Evolutionary conservation across 2,797 vertebrate species (phyloP).

Genomic region (Pseudocheirus occidentalis): DNA sequence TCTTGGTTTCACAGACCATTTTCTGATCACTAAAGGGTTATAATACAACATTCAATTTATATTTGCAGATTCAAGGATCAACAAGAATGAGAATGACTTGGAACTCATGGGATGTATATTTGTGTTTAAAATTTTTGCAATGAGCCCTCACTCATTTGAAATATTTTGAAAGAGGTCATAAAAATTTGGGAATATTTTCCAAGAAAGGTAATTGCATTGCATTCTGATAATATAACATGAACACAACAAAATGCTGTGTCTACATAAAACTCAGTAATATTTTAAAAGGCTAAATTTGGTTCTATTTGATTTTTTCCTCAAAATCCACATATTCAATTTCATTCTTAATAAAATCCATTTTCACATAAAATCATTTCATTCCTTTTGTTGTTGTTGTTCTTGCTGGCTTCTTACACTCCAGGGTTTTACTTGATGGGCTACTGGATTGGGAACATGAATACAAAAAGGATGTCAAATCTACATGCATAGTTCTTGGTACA

Average conservation of each 20-base stretch:
- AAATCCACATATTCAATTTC: background rate
- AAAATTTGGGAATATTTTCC: background rate
- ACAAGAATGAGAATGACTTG: background rate
- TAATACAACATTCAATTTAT: background rate
- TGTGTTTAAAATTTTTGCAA: background rate
- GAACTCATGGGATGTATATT: background rate
- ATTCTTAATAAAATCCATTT: background rate
- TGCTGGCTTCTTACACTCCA: background rate
- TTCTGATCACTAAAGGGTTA: background rate
- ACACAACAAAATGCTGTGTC: background rate
- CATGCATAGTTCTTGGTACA: background rate
- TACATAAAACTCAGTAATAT: background rate
- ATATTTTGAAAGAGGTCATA: background rate
- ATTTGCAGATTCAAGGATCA: background rate
- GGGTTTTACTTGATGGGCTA: background rate
- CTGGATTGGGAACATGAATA: background rate
- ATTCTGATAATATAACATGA: background rate
- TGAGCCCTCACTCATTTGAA: background rate
- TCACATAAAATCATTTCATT: background rate
- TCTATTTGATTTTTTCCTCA: background rate
- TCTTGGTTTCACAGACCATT: background rate
- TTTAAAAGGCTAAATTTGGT: background rate
- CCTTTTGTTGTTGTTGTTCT: background rate
- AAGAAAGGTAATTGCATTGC: background rate
- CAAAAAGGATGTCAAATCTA: background rate